Base-by-base conservation (phyloP, 2,797 vertebrate genomes). In the Myripristis jacobus region DNA sequence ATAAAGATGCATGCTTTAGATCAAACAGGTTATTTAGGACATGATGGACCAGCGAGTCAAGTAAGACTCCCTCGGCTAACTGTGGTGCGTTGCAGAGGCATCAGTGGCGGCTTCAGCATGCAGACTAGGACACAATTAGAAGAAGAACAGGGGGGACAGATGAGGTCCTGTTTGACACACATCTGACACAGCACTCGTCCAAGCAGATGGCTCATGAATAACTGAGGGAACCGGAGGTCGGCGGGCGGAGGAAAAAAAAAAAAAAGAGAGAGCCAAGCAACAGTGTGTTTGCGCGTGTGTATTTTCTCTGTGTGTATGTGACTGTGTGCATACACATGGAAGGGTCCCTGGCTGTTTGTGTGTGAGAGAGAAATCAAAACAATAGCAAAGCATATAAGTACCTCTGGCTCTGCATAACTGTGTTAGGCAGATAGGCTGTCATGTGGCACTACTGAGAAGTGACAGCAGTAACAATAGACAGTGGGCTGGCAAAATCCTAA, bases 131-230 rank as follows among this genome's bases (percentile, higher is more conserved):
- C 83, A 86, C 87, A 84, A 87, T 88, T 88, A 89, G 82, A 84
- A 80, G 81, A 83, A 11, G 75, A 86, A 80, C 72, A 24, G 74
- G 47, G 70, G 87, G 84, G 84, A 79, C 84, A 86, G 87, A 92
- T 86, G 86, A 92, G 82, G 86, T 90, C 84, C 86, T 87, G 85
- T 93, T 91, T 89, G 89, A 89, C 85, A 87, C 84, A 86, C 87
- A 89, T 92, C 88, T 91, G 88, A 91, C 82, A 90, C 81, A 78
- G 79, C 77, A 78, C 83, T 88, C 59, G 84, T 83, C 86, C 83
- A 27, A 87, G 62, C 94, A 95, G 93, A 94, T 94, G 93, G 93
- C 90, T 93, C 91, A 94, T 94, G 83, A 94, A 94, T 94, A 94
- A 92, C 83, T 89, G 82, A 93, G 85, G 80, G 67, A 87, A 84